A percentile compares a stretch with the other conserved stretches of the same genome.
Conservation (phyloP, 2,113 vertebrate species). For the Haplochromis burtoni region DNA sequence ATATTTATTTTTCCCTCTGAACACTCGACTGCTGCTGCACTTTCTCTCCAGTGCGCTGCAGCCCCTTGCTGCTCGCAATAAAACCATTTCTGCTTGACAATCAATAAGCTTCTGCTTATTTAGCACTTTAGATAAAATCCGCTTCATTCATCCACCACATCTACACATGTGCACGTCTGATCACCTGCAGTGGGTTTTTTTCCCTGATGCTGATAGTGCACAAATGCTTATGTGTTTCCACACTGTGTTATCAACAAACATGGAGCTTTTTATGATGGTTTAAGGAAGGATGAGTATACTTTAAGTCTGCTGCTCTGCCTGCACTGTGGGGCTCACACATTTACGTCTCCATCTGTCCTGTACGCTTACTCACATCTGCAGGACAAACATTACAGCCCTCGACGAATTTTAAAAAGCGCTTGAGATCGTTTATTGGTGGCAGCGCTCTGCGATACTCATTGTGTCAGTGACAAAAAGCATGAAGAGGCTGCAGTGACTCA, state of each 20-base stretch:
- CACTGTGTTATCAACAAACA: not conserved
- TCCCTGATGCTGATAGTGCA: not conserved
- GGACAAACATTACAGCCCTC: not conserved
- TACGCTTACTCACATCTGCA: not conserved
- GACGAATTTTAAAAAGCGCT: not conserved
- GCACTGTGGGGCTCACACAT: not conserved
- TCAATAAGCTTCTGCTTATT: not conserved
- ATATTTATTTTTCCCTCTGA: not conserved
- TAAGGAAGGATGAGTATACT: not conserved
- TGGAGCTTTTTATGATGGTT: not conserved
- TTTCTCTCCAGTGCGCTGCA: slow-evolving; percentile 37
- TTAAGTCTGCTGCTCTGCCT: not conserved
- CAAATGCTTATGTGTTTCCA: not conserved
- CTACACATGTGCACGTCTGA: not conserved
- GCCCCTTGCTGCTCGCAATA: not conserved
- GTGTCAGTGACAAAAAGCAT: not conserved
- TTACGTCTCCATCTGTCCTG: not conserved
- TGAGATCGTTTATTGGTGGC: not conserved
- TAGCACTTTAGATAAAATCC: not conserved
- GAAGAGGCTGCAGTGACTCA: slow-evolving; percentile 56
- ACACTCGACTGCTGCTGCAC: not conserved
- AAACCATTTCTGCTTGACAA: not conserved
- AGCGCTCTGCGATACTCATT: not conserved
- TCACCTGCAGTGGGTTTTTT: not conserved
- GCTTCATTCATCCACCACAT: not conserved